Evolutionary conservation across 2,113 vertebrate genomes (phyloP).

Genomic region (Pseudopipra pipra): DNA sequence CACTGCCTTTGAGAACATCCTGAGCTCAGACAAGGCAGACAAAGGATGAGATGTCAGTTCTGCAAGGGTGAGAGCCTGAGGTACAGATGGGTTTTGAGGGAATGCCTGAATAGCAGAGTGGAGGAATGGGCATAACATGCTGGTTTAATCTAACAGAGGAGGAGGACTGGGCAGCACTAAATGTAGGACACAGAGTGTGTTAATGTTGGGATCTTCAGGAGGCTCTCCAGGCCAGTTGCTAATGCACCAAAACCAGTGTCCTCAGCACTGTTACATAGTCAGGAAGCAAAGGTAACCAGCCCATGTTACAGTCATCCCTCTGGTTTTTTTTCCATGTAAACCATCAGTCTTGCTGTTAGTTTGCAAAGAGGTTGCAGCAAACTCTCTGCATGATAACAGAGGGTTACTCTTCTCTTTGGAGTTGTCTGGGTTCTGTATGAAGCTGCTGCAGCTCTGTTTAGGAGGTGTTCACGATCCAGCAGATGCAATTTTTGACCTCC

Average conservation of each 20-base stretch:
- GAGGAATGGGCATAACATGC: not conserved
- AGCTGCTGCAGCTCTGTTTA: not conserved
- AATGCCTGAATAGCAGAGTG: not conserved
- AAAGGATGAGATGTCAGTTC: not conserved
- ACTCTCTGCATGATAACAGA: not conserved
- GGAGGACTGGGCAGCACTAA: not conserved
- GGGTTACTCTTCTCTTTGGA: not conserved
- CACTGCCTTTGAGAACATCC: not conserved
- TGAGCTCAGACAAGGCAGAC: not conserved
- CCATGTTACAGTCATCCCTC: not conserved
- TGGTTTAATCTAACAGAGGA: not conserved
- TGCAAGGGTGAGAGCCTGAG: not conserved
- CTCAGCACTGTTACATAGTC: accelerated
- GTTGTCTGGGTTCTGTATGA: not conserved
- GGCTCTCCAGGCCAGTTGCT: not conserved
- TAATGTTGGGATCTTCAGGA: not conserved
- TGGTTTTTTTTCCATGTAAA: not conserved
- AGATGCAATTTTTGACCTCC: not conserved
- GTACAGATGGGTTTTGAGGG: not conserved
- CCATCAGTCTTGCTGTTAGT: not conserved
- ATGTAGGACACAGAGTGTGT: not conserved
- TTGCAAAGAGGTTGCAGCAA: not conserved
- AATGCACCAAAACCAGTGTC: not conserved
- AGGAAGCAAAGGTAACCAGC: not conserved
- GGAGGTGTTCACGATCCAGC: not conserved